Evolutionary conservation across 2,113 vertebrate species (phyloP).

Genomic region (Elephas maximus): DNA sequence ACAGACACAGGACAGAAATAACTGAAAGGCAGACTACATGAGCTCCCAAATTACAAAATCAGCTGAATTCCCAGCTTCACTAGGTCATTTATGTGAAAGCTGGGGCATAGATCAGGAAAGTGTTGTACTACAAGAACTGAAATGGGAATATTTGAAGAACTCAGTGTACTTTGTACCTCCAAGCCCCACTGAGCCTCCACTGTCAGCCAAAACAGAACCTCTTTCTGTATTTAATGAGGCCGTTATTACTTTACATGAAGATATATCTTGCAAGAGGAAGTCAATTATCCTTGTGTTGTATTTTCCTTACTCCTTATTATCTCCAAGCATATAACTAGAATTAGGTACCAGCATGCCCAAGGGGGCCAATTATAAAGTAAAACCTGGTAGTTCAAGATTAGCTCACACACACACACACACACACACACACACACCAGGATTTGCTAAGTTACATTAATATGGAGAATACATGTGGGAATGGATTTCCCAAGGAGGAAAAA

Average conservation of each 20-base stretch:
- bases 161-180: neutral
- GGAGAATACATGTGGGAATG: neutral
- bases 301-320: constrained; percentile 53
- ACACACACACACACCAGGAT: neutral
- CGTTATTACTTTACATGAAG: constrained; percentile 9
- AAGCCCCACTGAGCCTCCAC: neutral
- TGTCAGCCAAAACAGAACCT: neutral
- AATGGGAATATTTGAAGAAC: constrained; percentile 6
- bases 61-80: neutral
- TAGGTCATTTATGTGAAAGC: neutral
- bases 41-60: constrained; percentile 35
- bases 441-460: constrained; percentile 16
- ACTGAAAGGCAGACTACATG: constrained; percentile 12
- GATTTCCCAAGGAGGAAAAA: constrained; percentile 7
- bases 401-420: neutral
- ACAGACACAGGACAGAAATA: neutral
- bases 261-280: constrained; percentile 20
- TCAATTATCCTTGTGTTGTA: constrained; percentile 47
- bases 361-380: constrained; percentile 67
- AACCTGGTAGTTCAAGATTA: constrained; percentile 17
- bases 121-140: neutral
- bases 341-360: neutral
- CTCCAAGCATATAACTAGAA: constrained; percentile 32
- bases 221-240: constrained; percentile 31
- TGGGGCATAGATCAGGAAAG: neutral